Percentiles rank a stretch among this genome's conserved stretches.
Evolutionary conservation across 2,888 invertebrate genomes (phyloP).

Genomic region (Neoscelio sp.): DNA sequence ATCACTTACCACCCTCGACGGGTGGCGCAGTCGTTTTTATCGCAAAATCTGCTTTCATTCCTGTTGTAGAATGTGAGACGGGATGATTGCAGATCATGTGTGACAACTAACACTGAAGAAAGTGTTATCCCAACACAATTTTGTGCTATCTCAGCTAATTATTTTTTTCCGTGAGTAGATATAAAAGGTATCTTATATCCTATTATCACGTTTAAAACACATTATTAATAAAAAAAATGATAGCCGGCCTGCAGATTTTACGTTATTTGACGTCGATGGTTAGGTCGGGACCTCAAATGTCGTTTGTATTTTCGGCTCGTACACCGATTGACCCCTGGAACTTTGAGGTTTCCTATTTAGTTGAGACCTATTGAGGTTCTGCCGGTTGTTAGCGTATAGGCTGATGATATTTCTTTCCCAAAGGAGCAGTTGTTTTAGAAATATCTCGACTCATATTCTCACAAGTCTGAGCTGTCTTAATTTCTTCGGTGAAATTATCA

Average conservation of each 20-base stretch:
- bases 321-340: conserved; percentile 2
- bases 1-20: no score
- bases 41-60: no score
- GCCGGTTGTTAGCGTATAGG: not conserved
- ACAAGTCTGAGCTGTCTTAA: conserved; percentile 7
- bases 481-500: not conserved
- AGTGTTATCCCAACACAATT: no score
- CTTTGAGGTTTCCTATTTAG: not conserved
- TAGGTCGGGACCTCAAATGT: conserved; percentile 1
- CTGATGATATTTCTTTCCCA: not conserved
- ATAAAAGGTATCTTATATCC: not conserved
- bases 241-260: not conserved
- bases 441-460: not conserved
- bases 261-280: not conserved
- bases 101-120: no score
- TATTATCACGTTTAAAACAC: not conserved
- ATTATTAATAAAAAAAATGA: not conserved
- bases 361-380: no score
- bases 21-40: no score
- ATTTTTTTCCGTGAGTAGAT: no score
- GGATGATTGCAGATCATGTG: no score
- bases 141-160: no score
- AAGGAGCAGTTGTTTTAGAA: not conserved
- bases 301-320: conserved; percentile 4
- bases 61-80: no score